Evolutionary conservation across 2,797 vertebrate species (phyloP), one percentile per base, ranked within the genome.

Genomic region (Cirrhinus molitorella): DNA sequence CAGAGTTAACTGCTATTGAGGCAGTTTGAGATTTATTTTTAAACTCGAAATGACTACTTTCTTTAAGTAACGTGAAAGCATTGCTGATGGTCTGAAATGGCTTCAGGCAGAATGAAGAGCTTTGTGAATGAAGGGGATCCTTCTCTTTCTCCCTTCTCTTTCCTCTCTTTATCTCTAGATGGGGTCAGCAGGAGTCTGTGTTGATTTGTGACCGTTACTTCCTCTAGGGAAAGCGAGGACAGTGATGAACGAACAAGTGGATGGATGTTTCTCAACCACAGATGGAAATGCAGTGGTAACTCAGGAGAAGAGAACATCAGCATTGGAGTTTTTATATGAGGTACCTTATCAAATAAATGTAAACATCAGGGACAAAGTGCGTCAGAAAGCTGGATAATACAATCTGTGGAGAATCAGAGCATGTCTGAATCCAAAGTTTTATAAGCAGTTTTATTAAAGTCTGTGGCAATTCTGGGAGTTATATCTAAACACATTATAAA

Each of bases 141-240:
- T 16, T 14, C 72, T 83, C 53, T 80, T 71, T 67, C 28, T 34
- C n/a, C n/a, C 7, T 16, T 14, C 72, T 83, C 53, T 80, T 71
- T 67, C 28, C n/a, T 80, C 40, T 81, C 37, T 73, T 57, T 63
- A 34, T 74, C 81, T 49, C 14, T 79, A 21, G 80, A 55, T 59
- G 75, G 68, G 66, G 51, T 72, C 74, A 74, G 47, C 23, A 17
- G 11, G 75, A 83, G 40, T 83, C 43, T 55, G 23, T 71, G 40
- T 47, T 83, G 75, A 79, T 77, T 68, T 83, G 74, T 78, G 75
- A 70, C 70, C 1, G 6, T 40, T 73, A 43, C 43, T 70, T 59
- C 83, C 71, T 55, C 3, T 34, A 7, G 40, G 49, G 55, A 80
- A 59, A 55, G n/a, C 28, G 25, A 59, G 78, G 63, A 80, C 73